Percentiles rank a stretch among this genome's conserved stretches.
Conservation (phyloP, 2,113 vertebrate species). For the Planiliza haematocheilus region DNA sequence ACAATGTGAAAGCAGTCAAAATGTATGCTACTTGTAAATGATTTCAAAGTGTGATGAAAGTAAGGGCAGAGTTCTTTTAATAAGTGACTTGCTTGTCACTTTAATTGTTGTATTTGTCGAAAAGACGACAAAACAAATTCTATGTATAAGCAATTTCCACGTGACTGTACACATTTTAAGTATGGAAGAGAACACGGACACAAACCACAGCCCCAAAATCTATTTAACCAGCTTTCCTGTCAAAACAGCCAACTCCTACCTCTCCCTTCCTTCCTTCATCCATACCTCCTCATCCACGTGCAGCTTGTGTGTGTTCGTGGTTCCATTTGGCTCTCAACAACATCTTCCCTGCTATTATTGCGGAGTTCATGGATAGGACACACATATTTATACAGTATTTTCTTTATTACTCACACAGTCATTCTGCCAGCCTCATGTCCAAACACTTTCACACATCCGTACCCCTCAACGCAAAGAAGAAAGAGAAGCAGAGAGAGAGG, state of each 20-base stretch:
- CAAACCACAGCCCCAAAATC: neutral
- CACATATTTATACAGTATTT: conserved; percentile 27
- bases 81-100: no score
- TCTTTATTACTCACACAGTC: conserved; percentile 30
- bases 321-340: conserved; percentile 34
- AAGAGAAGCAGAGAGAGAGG: neutral
- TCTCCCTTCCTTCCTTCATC: conserved; percentile 31
- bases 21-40: no score
- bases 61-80: no score
- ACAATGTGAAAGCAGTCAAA: no score
- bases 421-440: conserved; percentile 12
- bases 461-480: neutral
- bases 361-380: conserved; percentile 51
- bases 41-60: no score
- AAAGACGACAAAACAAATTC: no score
- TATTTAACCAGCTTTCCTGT: conserved; percentile 34
- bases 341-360: conserved; percentile 41
- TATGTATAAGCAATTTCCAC: neutral
- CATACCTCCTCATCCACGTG: conserved; percentile 7
- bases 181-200: neutral
- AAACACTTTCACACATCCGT: conserved; percentile 37
- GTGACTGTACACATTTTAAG: neutral
- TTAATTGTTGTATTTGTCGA: no score
- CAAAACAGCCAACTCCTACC: conserved; percentile 34
- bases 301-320: conserved; percentile 19